Evolutionary conservation across 2,113 vertebrate species (phyloP), one percentile per base, ranked within the genome.

Genomic region (Heteronetta atricapilla): DNA sequence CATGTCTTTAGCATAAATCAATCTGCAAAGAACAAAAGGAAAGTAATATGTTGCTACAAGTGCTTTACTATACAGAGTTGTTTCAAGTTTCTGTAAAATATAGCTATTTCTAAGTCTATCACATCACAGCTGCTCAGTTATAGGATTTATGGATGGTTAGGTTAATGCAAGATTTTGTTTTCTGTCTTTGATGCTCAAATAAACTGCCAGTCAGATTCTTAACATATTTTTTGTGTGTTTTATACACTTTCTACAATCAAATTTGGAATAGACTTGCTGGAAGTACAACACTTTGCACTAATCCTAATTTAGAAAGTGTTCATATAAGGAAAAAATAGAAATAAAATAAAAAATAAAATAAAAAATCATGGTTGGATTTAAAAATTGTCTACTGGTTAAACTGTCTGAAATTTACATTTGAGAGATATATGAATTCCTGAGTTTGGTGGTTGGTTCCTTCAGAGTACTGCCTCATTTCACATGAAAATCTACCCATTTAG

Each of bases 11-110:
- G 22, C 36, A 22, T 86, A 88, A 96, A 90, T 95, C 93, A 88
- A 70, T 63, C 55, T 86, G 25, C 46, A 56, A 83, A 89, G 64
- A 91, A 67, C 22, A 82, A 95, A 94, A 81, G 31, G 63, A 86
- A 80, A 21, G 34, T 28, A 74, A 10, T 34, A 28, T 18, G 29
- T 79, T 87, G 21, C 21, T 53, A 33, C 28, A 50, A 52, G n/a
- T 31, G 20, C 31, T 63, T 77, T 58, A 28, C 6, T 28, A 6
- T 9, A 16, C 25, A 12, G 29, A 21, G 7, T 42, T 44, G n/a
- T 86, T 88, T 81, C 52, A 90, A 60, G 59, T 63, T 86, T 73
- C 74, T 63, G 11, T 86, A 59, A 89, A 88, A 72, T 11, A 11
- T 22, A 70, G 29, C 5, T 88, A 29, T 1, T 88, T 88, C 17